These are phyloP conservation scores for Sminthurides bifidus DNA, from an alignment of 1,140 invertebrate genomes.

Conservation along the genomic window DNA sequence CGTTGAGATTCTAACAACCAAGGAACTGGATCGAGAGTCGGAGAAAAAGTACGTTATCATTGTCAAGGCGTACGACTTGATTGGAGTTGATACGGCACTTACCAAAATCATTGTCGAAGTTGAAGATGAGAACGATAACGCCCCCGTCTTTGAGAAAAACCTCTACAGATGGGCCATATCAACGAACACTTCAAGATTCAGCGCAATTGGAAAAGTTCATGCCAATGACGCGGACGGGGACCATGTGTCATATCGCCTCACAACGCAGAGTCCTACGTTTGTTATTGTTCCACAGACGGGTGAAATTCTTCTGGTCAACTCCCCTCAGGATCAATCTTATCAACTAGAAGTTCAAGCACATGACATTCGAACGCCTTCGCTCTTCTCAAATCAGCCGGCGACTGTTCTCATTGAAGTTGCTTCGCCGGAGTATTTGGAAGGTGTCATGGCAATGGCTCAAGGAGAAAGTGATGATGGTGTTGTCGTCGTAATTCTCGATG, in stretches of 20 bases:
- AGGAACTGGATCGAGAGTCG: slow-evolving; percentile 58
- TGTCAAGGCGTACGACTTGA: slow-evolving; percentile 59
- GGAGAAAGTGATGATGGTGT: slow-evolving; percentile 39
- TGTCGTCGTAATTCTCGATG: slow-evolving; percentile 28
- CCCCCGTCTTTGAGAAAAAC: slow-evolving; percentile 33
- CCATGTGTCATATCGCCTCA: slow-evolving; percentile 65
- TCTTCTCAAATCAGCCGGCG: slow-evolving; percentile 53
- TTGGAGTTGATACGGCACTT: slow-evolving; percentile 57
- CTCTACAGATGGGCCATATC: slow-evolving; percentile 39
- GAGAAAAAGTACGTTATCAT: slow-evolving; percentile 51
- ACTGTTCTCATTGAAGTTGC: slow-evolving; percentile 63
- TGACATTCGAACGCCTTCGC: slow-evolving; percentile 58
- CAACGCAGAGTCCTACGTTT: slow-evolving; percentile 60
- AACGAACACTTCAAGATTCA: slow-evolving; percentile 55
- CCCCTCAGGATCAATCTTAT: slow-evolving; percentile 41
- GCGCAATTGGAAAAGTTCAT: slow-evolving; percentile 62
- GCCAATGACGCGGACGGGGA: slow-evolving; percentile 78
- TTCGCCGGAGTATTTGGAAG: slow-evolving; percentile 38
- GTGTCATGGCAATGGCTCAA: slow-evolving; percentile 40
- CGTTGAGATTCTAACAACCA: slow-evolving; percentile 56
- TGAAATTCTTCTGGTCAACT: slow-evolving; percentile 65
- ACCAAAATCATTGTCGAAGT: slow-evolving; percentile 60
- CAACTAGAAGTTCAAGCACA: slow-evolving; percentile 63
- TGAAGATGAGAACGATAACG: slow-evolving; percentile 80
- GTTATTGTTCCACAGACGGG: slow-evolving; percentile 85